Evolutionary conservation across 2,888 invertebrate genomes (phyloP).

Genomic region (Campoplex capitator): DNA sequence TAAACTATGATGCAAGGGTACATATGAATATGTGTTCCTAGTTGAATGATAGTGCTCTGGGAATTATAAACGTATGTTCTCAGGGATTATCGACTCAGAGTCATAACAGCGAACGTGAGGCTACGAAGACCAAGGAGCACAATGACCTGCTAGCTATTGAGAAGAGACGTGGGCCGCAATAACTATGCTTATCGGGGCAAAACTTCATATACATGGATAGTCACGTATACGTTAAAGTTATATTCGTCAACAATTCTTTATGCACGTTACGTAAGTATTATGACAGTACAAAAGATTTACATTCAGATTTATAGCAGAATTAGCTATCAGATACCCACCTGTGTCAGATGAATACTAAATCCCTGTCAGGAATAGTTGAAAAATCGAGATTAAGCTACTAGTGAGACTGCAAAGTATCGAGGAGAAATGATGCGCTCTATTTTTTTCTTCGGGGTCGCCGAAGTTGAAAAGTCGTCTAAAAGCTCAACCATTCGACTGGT

Average conservation of each 20-base stretch:
- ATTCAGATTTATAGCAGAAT: background rate
- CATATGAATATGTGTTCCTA: background rate
- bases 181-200: background rate
- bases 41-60: background rate
- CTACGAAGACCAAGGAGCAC: background rate
- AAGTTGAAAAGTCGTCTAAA: background rate
- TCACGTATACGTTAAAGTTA: conserved; percentile 22
- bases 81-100: background rate
- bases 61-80: background rate
- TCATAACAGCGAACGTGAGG: background rate
- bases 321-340: background rate
- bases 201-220: conserved; percentile 3
- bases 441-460: background rate
- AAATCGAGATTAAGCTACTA: background rate
- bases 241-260: background rate
- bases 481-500: background rate
- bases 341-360: background rate
- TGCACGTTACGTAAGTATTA: background rate
- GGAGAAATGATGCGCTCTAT: background rate
- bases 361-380: background rate
- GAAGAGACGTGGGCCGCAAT: background rate
- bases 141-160: conserved; percentile 20
- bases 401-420: background rate
- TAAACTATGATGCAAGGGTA: background rate
- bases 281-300: background rate